Conservation (phyloP, 2,888 invertebrate species). For the Papilio elwesi region DNA sequence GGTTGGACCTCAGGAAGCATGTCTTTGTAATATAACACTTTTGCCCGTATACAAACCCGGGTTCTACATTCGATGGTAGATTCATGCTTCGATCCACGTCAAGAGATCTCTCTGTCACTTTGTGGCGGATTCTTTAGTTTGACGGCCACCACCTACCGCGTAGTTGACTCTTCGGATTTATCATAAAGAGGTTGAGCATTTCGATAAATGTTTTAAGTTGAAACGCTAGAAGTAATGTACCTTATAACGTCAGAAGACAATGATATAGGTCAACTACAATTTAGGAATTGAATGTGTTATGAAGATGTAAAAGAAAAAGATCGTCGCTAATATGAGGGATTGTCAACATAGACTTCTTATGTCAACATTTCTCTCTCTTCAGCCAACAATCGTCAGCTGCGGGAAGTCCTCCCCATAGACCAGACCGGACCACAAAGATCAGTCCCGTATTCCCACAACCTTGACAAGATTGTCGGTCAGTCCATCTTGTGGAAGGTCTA, state of each 20-base stretch:
- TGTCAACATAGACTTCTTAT: no score
- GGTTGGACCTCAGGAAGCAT: slow-evolving; percentile 57
- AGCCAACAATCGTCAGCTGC: no score
- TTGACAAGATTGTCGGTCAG: no score
- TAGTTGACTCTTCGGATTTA: slow-evolving; percentile 49
- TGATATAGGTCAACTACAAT: not conserved
- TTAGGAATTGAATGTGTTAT: no score
- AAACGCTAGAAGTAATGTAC: not conserved
- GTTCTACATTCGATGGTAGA: slow-evolving; percentile 57
- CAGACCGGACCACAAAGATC: no score
- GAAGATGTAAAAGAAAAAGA: no score
- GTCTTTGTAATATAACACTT: slow-evolving; percentile 52
- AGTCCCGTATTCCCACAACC: no score
- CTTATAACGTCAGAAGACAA: not conserved
- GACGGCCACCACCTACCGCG: slow-evolving; percentile 61
- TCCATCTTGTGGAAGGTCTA: no score
- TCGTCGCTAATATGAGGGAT: no score
- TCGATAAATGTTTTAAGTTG: slow-evolving; percentile 7
- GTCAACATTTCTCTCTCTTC: no score
- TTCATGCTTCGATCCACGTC: slow-evolving; percentile 46
- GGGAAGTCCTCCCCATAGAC: no score
- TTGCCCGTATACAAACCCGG: slow-evolving; percentile 48
- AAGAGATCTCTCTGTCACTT: slow-evolving; percentile 58
- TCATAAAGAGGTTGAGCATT: slow-evolving; percentile 27
- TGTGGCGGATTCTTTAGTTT: slow-evolving; percentile 59